These are phyloP conservation scores for Eupithecia abbreviata DNA, from an alignment of 2,888 invertebrate species.

Conservation along the genomic window DNA sequence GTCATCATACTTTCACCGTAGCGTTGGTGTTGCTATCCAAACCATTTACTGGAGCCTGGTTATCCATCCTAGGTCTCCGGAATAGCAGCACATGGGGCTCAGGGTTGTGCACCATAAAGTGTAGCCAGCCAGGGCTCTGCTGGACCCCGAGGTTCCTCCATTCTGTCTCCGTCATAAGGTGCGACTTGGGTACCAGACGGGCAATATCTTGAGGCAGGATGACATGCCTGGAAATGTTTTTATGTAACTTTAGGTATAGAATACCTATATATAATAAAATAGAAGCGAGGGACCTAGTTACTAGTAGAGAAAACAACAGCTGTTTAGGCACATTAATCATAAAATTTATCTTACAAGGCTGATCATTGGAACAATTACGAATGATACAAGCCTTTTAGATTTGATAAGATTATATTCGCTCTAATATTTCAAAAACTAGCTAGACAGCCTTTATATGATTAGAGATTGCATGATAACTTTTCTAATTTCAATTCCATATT, in stretches of 20 bases:
- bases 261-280: background rate
- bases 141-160: constrained; percentile 97
- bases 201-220: constrained; percentile 94
- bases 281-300: background rate
- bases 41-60: constrained; percentile 60
- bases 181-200: constrained; percentile 92
- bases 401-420: constrained; percentile 14
- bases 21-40: constrained; percentile 64
- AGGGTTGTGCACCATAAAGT: constrained; percentile 96
- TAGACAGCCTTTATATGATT: constrained; percentile 4
- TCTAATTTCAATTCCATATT: constrained; percentile 8
- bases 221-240: constrained; percentile 88
- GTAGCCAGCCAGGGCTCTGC: constrained; percentile 93
- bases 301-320: background rate
- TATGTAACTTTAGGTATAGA: background rate
- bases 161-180: constrained; percentile 96
- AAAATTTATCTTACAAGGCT: background rate
- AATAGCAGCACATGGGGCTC: constrained; percentile 95
- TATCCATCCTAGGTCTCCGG: constrained; percentile 82
- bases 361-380: background rate
- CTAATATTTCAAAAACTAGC: background rate
- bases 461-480: background rate
- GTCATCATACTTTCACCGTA: constrained; percentile 63
- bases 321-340: background rate
- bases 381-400: background rate